These are phyloP conservation scores for Rotaria macrura DNA, from an alignment of 2,888 invertebrate species.

Conservation along the genomic window DNA sequence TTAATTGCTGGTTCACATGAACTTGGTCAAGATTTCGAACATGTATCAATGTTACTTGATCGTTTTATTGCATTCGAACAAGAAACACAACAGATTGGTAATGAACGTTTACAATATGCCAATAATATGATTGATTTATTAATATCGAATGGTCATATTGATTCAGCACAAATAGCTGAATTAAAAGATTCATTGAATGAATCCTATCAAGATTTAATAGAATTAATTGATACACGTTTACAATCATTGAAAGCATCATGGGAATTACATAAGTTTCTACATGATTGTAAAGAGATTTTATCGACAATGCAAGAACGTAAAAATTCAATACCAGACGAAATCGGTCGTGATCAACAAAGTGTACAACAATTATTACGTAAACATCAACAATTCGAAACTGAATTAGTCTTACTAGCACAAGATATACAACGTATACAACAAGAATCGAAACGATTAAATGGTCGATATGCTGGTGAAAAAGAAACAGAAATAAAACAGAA, in stretches of 20 bases:
- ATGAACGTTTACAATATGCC: conserved; percentile 74
- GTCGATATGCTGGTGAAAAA: conserved; percentile 90
- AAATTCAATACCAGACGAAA: conserved; percentile 85
- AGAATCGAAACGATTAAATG: conserved; percentile 19
- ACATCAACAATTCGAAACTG: conserved; percentile 73
- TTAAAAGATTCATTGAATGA: conserved; percentile 95
- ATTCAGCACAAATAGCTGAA: conserved; percentile 93
- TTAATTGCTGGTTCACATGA: conserved; percentile 93
- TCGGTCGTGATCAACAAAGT: conserved; percentile 90
- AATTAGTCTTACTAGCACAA: conserved; percentile 67
- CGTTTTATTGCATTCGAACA: conserved; percentile 94
- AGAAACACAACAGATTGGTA: conserved; percentile 88
- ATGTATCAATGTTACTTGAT: conserved; percentile 68
- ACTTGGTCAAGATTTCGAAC: conserved; percentile 92
- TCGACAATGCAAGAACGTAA: conserved; percentile 64
- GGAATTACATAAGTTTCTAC: conserved; percentile 98
- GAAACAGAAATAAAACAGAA: conserved; percentile 89
- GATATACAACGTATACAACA: conserved; percentile 23
- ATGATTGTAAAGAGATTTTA: conserved; percentile 66
- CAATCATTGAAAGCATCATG: conserved; percentile 66
- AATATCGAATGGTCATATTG: conserved; percentile 87
- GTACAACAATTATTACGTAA: conserved; percentile 88
- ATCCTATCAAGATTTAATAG: conserved; percentile 94
- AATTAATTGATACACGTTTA: conserved; percentile 80
- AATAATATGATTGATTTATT: conserved; percentile 91